Percentiles rank a stretch among this genome's conserved stretches.
Conservation (phyloP, 2,888 invertebrate species). For the Biston stratarius region DNA sequence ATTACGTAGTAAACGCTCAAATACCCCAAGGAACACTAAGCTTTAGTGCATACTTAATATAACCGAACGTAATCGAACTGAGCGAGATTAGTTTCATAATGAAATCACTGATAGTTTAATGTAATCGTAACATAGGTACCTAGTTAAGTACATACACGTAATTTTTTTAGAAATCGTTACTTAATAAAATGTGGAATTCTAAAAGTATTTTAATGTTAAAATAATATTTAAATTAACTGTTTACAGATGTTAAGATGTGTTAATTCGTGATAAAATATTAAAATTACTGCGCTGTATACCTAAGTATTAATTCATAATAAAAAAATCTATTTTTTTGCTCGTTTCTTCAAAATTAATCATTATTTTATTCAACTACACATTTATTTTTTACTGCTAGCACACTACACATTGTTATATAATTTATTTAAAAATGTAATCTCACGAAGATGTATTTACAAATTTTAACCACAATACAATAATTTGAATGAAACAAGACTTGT, state of each 20-base stretch:
- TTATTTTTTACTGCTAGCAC: neutral
- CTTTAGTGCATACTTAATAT: slow-evolving; percentile 48
- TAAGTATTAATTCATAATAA: slow-evolving; percentile 58
- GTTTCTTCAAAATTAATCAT: neutral
- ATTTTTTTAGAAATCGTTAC: slow-evolving; percentile 61
- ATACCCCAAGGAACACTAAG: slow-evolving; percentile 51
- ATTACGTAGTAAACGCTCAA: slow-evolving; percentile 50
- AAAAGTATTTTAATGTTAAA: slow-evolving; percentile 76
- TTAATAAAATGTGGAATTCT: slow-evolving; percentile 68
- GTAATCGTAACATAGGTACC: slow-evolving; percentile 55
- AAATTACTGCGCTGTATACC: slow-evolving; percentile 62
- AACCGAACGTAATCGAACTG: slow-evolving; percentile 47
- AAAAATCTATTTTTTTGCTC: slow-evolving; percentile 46
- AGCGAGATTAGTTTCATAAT: slow-evolving; percentile 53
- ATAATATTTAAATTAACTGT: slow-evolving; percentile 67
- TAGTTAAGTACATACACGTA: slow-evolving; percentile 47
- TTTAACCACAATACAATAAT: neutral
- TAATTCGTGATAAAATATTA: slow-evolving; percentile 77
- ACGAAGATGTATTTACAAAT: neutral
- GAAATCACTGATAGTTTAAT: slow-evolving; percentile 61
- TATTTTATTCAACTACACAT: neutral
- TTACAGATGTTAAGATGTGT: slow-evolving; percentile 76
- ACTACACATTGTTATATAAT: too few relatives aligned
- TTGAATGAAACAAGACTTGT: neutral
- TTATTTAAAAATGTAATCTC: too few relatives aligned